Base-by-base conservation (phyloP, 2,797 vertebrate genomes). In the Hippoglossus hippoglossus region DNA sequence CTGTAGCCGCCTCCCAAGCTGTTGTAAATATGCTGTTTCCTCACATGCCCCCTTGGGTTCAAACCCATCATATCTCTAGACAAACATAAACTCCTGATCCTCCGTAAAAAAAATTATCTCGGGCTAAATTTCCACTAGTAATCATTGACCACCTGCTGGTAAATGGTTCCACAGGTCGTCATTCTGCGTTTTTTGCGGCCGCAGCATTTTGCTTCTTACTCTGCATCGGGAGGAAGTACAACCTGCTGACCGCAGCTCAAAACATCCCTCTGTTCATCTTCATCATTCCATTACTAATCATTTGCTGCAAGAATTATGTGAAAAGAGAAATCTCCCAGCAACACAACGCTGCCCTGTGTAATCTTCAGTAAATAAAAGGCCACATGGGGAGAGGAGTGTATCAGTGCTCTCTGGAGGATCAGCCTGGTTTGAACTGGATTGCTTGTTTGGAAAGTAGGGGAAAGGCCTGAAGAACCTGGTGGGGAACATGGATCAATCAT, bases 381-480 rank as follows among this genome's bases (percentile, higher is more conserved):
- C 22, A 39, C 10, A 41, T 12, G 54, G 31, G 31, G 47, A 15
- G 56, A 39, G 7, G 24, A 13, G 19, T 6, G 1, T 24, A 74
- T 63, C 46, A 5, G 52, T 0, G 21, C 18, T 41, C 39, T 52
- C 41, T 46, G 63, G 62, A 61, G 54, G 67, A 19, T 70, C 57
- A 44, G 70, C 46, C 82, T 22, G 69, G 83, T 46, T 84, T 41
- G 49, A 88, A 77, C 82, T 59, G 74, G 78, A 82, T 72, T 73
- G 79, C 84, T 87, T 87, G 71, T 73, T 86, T 46, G 63, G 39
- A 77, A 77, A 84, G 70, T 53, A 73, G 75, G 74, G 50, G 67
- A 74, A 85, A 84, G 58, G 62, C 28, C 73, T 67, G 71, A 63
- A 50, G 64, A 56, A 67, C 26, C 54, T 21, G 31, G 54, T 15